Evolutionary conservation across 2,113 vertebrate genomes (phyloP).

Genomic region (Cryptomyrus ogoouensis): DNA sequence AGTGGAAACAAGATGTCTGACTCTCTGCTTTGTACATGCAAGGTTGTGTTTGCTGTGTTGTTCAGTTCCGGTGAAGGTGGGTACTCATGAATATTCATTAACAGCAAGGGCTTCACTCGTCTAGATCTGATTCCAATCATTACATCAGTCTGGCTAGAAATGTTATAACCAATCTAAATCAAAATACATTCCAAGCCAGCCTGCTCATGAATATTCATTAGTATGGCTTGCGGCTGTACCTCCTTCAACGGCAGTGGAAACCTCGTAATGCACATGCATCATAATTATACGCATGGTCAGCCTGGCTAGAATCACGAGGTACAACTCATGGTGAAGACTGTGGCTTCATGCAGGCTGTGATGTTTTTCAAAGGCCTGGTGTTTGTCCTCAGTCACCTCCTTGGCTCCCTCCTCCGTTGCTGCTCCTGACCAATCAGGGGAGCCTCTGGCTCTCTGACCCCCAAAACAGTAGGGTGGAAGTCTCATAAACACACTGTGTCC

Average conservation of each 20-base stretch:
- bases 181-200: neutral
- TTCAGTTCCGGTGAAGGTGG: slow-evolving; percentile 5
- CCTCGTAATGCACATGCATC: neutral
- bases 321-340: neutral
- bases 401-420: neutral
- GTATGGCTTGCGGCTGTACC: neutral
- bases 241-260: neutral
- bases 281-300: neutral
- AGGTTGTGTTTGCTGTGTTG: neutral
- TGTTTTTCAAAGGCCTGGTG: neutral
- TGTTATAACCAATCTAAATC: neutral
- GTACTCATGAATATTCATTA: slow-evolving; percentile 9
- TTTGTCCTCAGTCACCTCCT: neutral
- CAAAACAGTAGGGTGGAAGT: neutral
- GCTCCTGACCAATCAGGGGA: neutral
- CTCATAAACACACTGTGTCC: neutral
- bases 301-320: neutral
- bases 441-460: neutral
- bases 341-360: neutral
- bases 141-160: neutral
- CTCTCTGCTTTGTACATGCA: neutral
- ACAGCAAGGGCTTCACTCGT: neutral
- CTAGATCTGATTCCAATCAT: slow-evolving; percentile 5
- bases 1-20: neutral
- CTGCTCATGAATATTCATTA: neutral